Evolutionary conservation across 2,888 invertebrate genomes (phyloP).

Genomic region (Microdon myrmicae): DNA sequence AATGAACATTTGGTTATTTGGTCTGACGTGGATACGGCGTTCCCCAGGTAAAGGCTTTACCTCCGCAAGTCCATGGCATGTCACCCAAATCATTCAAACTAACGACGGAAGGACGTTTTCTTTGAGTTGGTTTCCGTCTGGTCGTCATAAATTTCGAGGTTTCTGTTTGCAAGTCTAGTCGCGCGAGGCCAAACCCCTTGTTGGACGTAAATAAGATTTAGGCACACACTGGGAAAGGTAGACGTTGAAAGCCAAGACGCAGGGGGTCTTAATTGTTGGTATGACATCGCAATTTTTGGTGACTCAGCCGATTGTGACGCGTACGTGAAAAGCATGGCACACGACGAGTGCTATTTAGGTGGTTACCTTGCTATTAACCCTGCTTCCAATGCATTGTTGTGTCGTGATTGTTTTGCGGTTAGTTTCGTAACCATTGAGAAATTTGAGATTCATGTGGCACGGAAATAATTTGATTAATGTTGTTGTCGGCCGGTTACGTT

Average conservation of each 20-base stretch:
- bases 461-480: no score
- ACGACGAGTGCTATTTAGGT: constrained; percentile 9
- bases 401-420: background rate
- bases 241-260: no score
- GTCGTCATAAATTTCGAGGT: background rate
- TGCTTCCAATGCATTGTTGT: background rate
- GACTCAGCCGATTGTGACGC: constrained; percentile 17
- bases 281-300: constrained; percentile 6
- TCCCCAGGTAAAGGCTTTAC: no score
- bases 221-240: no score
- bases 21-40: no score
- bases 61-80: no score
- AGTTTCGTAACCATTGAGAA: background rate
- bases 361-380: constrained; percentile 14
- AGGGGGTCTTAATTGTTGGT: background rate
- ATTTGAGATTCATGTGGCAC: background rate
- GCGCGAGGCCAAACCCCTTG: no score
- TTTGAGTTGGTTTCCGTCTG: background rate
- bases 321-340: constrained; percentile 8
- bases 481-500: no score
- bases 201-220: no score
- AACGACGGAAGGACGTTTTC: constrained; percentile 9
- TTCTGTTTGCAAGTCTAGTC: constrained; percentile 3
- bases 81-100: no score
- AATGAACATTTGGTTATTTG: no score